Evolutionary conservation across 1,140 invertebrate species (phyloP).

Genomic region (Trachymyrmex cornetzi): DNA sequence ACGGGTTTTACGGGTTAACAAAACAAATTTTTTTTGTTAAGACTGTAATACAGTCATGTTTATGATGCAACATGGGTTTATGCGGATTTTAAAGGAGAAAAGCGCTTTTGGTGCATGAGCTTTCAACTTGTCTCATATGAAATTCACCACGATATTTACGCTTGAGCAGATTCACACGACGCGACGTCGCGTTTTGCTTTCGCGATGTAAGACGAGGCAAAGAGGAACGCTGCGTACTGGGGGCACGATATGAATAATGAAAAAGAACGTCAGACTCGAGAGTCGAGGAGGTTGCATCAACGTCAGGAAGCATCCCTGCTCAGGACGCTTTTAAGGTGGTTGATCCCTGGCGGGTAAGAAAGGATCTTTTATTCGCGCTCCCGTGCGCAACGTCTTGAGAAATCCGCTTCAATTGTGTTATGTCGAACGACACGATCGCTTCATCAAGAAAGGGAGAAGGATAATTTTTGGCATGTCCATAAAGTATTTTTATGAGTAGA

Average conservation of each 20-base stretch:
- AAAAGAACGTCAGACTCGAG: conserved; percentile 48
- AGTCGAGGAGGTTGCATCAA: conserved; percentile 58
- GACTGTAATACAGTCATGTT: not conserved
- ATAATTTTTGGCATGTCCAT: not conserved
- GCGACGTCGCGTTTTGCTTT: conserved; percentile 54
- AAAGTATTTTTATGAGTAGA: not conserved
- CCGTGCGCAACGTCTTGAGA: not conserved
- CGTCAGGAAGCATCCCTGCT: conserved; percentile 44
- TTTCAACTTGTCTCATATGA: conserved; percentile 47
- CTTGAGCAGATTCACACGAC: conserved; percentile 6
- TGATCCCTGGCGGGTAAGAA: conserved; percentile 9
- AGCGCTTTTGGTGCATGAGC: conserved; percentile 3
- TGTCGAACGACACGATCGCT: not conserved
- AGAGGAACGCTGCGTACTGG: not conserved
- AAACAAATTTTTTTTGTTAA: not conserved
- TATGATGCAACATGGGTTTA: not conserved
- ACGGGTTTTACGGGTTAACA: no score
- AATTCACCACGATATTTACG: conserved; percentile 62
- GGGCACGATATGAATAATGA: conserved; percentile 69
- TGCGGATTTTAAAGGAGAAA: not conserved
- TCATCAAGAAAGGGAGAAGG: not conserved
- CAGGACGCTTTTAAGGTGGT: conserved; percentile 6
- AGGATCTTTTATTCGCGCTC: conserved; percentile 9
- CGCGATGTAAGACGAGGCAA: not conserved
- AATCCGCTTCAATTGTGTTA: not conserved